Conservation (phyloP, 2,888 invertebrate species). For the Parnassius apollo region DNA sequence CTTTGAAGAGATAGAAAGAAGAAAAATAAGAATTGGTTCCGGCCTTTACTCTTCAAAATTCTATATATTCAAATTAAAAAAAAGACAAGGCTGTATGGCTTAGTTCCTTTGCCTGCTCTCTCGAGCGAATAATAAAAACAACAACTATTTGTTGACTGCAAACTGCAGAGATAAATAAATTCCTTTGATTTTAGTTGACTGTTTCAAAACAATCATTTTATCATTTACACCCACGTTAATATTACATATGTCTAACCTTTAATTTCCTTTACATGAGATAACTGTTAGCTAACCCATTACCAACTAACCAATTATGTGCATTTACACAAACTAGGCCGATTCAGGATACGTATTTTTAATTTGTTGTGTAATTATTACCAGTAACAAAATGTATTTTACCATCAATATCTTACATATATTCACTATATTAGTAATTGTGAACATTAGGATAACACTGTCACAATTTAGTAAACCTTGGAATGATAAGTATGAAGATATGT, state of each 20-base stretch:
- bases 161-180: too few relatives aligned
- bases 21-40: too few relatives aligned
- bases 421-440: constrained; percentile 47
- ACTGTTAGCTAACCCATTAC: constrained; percentile 24
- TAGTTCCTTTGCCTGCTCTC: too few relatives aligned
- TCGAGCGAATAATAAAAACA: too few relatives aligned
- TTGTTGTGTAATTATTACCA: constrained; percentile 18
- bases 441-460: constrained; percentile 51
- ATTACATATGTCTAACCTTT: constrained; percentile 42
- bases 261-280: constrained; percentile 46
- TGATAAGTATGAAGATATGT: constrained; percentile 75
- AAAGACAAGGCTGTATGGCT: too few relatives aligned
- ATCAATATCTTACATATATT: constrained; percentile 38
- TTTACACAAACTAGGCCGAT: constrained; percentile 17
- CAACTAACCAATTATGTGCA: constrained; percentile 7
- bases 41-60: too few relatives aligned
- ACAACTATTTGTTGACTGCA: too few relatives aligned
- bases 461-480: constrained; percentile 71
- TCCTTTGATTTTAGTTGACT: constrained; percentile 4
- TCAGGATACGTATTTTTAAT: constrained; percentile 26
- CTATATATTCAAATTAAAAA: too few relatives aligned
- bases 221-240: constrained; percentile 51
- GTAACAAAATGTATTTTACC: constrained; percentile 19
- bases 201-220: constrained; percentile 37
- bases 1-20: too few relatives aligned